Evolutionary conservation across 2,113 vertebrate genomes (phyloP), one percentile per base, ranked within the genome.

Genomic region (Capra hircus): DNA sequence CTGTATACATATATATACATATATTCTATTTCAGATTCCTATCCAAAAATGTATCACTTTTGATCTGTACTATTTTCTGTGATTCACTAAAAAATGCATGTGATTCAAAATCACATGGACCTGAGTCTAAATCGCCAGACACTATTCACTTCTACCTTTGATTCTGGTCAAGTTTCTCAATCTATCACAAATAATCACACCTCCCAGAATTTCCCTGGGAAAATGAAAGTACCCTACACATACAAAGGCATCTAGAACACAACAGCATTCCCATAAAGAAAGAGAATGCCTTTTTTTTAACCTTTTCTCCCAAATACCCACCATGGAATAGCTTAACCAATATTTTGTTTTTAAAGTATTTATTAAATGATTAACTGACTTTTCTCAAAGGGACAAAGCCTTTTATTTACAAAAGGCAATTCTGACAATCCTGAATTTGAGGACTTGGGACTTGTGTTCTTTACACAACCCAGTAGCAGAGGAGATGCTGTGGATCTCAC

Each of bases 31-130:
- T 81, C 45, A 81, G 78, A 50, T 33, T 21, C 45, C 6, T 81
- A 33, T n/a, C 1, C 30, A 52, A n/a, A 53, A 82, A 13, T 53
- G 19, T n/a, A 33, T 27, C 19, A 2, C 13, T 30, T 59, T 21
- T 17, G 33, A 10, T 81, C 1, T 16, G 14, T 15, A 11, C 2
- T 1, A 77, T 3, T 45, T 82, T 43, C 23, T 40, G n/a, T 12
- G 2, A 33, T 8, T 33, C 11, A 5, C 15, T 13, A 9, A 67
- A 16, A 16, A 16, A 2, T 0, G 15, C 4, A 1, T 9, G 43
- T 43, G n/a, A 77, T 52, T 4, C 15, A 50, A 93, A 36, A 10
- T 71, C 59, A 55, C 36, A 62, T 23, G 48, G 19, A 52, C 9
- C 5, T 7, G 36, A 40, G 5, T n/a, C 23, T 78, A 27, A 27